Conservation (phyloP, 2,113 vertebrate genomes). For the Symphodus melops region DNA sequence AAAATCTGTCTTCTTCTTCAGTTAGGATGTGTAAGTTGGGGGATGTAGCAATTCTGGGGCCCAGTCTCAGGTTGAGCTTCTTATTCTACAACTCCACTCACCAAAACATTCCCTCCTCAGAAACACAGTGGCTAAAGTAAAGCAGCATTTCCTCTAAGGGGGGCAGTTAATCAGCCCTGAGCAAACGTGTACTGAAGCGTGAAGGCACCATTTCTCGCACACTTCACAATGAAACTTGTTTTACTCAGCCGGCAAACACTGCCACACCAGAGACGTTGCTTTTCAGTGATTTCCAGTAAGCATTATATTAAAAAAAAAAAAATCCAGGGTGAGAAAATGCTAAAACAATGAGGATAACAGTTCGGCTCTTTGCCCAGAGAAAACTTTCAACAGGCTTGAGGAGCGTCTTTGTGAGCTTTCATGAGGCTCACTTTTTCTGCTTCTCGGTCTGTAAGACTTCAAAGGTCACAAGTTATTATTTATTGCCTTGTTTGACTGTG, state of each 20-base stretch:
- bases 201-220: constrained; percentile 73
- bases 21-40: background rate
- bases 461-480: constrained; percentile 82
- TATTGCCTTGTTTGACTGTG: constrained; percentile 75
- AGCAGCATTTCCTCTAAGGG: constrained; percentile 73
- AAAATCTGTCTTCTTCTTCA: background rate
- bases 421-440: constrained; percentile 33
- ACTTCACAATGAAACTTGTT: constrained; percentile 76
- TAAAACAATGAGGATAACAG: constrained; percentile 23
- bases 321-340: constrained; percentile 17
- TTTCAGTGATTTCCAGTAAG: constrained; percentile 26
- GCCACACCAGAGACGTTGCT: constrained; percentile 19
- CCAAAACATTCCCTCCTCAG: constrained; percentile 25
- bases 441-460: constrained; percentile 51
- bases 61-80: constrained; percentile 37
- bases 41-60: constrained; percentile 5
- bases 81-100: constrained; percentile 19
- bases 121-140: constrained; percentile 72
- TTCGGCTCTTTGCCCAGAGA: constrained; percentile 25
- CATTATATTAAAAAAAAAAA: background rate
- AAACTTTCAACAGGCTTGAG: constrained; percentile 30
- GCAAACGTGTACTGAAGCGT: constrained; percentile 71
- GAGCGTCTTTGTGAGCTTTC: constrained; percentile 9
- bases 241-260: constrained; percentile 41
- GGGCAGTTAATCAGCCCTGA: constrained; percentile 75